A percentile compares a stretch with the other conserved stretches of the same genome.
Evolutionary conservation across 1,140 invertebrate genomes (phyloP).

Genomic region (Ceratitis capitata): DNA sequence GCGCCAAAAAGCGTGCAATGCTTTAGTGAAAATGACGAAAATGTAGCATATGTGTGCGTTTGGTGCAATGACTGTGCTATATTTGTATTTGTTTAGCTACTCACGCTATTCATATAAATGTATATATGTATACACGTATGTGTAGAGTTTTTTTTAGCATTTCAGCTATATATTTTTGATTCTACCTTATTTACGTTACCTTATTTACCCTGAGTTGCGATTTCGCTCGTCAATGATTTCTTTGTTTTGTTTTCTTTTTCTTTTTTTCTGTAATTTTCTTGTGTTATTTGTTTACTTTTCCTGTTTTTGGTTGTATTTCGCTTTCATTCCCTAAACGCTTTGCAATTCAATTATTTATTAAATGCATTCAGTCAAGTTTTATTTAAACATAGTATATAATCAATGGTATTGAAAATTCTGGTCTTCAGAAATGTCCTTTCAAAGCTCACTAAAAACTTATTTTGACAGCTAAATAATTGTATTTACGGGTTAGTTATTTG

Average conservation of each 20-base stretch:
- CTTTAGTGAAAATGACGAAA: background rate
- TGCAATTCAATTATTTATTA: constrained; percentile 17
- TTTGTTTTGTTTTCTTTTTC: no score
- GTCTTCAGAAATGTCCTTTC: background rate
- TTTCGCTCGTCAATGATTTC: no score
- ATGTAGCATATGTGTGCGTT: background rate
- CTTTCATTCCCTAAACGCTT: background rate
- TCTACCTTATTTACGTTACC: background rate
- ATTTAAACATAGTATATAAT: constrained; percentile 16
- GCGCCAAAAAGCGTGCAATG: constrained; percentile 6
- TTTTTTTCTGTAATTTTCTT: no score
- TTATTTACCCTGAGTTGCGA: background rate
- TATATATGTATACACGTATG: background rate
- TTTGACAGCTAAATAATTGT: background rate
- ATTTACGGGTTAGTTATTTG: background rate
- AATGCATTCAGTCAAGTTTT: constrained; percentile 3
- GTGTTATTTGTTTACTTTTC: no score
- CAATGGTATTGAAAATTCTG: background rate
- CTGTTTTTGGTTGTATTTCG: background rate
- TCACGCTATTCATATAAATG: no score
- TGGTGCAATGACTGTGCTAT: background rate
- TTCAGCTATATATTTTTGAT: no score
- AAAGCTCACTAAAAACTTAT: background rate
- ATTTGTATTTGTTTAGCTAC: background rate
- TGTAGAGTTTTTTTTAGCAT: no score